Percentiles rank a stretch among this genome's conserved stretches.
phyloP scores from a whole-genome alignment of 1,140 invertebrate genomes.

The Macrotrachela quadricornifera region DNA sequence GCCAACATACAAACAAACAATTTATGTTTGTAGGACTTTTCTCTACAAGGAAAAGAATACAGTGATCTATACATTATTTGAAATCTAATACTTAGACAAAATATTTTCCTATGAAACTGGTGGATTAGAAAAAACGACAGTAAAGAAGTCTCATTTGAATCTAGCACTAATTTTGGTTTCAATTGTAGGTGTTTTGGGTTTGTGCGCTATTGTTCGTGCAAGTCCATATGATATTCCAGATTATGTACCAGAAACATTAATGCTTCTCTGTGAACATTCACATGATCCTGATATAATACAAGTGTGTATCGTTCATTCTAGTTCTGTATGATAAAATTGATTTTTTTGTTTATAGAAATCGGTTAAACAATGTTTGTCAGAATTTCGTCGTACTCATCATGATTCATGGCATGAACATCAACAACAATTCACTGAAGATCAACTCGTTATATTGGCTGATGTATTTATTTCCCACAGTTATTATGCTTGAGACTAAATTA shows the following conservation, averaged over 20 bases:
- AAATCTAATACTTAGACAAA: too few relatives aligned
- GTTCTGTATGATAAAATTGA: too few relatives aligned
- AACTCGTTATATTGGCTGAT: constrained; percentile 60
- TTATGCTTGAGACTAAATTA: too few relatives aligned
- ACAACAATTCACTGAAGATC: constrained; percentile 67
- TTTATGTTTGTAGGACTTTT: too few relatives aligned
- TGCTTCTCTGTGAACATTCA: constrained; percentile 50
- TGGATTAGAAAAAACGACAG: too few relatives aligned
- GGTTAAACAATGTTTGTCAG: constrained; percentile 58
- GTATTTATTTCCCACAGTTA: constrained; percentile 70
- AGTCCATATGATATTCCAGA: constrained; percentile 71
- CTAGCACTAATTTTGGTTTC: neutral
- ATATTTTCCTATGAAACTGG: too few relatives aligned
- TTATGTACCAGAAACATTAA: constrained; percentile 56
- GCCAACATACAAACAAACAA: too few relatives aligned
- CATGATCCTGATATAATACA: constrained; percentile 75
- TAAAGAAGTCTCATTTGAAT: too few relatives aligned
- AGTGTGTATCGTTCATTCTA: constrained; percentile 34
- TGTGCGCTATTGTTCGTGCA: constrained; percentile 65
- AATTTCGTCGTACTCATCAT: constrained; percentile 74
- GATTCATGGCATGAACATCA: constrained; percentile 69
- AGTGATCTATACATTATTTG: too few relatives aligned
- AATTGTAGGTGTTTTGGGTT: constrained; percentile 52
- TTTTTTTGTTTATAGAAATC: constrained; percentile 27
- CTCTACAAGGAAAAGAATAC: too few relatives aligned